These are phyloP conservation scores for Eretmocerus hayati DNA, from an alignment of 2,888 invertebrate species.

Conservation along the genomic window DNA sequence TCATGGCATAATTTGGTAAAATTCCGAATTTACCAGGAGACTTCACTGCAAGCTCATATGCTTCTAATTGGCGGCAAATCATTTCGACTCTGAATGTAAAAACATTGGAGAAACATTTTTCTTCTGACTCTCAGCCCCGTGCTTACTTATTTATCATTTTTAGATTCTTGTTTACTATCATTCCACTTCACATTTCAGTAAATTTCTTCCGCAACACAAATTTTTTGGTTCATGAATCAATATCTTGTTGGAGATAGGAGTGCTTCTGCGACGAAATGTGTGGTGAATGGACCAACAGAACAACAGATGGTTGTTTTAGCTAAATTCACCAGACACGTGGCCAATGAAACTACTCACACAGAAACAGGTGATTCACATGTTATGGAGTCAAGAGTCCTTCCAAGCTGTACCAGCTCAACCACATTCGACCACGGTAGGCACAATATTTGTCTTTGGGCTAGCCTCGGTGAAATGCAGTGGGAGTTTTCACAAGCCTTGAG, in stretches of 20 bases:
- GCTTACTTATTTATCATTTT: conserved; percentile 1
- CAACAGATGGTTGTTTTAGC: conserved; percentile 85
- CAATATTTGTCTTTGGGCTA: conserved; percentile 64
- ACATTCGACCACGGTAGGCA: conserved; percentile 47
- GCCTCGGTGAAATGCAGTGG: conserved; percentile 63
- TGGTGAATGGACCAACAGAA: conserved; percentile 69
- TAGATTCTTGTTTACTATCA: conserved; percentile 1
- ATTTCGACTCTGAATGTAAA: too few relatives aligned
- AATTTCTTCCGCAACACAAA: conserved; percentile 77
- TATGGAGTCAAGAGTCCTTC: too few relatives aligned
- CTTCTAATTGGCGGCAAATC: too few relatives aligned
- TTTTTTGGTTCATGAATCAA: conserved; percentile 78
- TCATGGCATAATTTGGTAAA: too few relatives aligned
- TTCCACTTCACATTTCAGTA: conserved; percentile 53
- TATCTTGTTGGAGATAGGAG: conserved; percentile 70
- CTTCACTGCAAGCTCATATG: too few relatives aligned
- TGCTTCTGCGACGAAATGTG: conserved; percentile 60
- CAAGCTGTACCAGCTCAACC: too few relatives aligned
- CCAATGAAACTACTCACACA: conserved; percentile 78
- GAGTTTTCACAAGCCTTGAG: conserved; percentile 73
- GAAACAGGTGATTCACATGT: conserved; percentile 56
- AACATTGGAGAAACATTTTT: too few relatives aligned
- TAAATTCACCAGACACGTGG: conserved; percentile 82
- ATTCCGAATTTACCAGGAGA: too few relatives aligned
- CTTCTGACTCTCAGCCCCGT: not conserved